phyloP scores from a whole-genome alignment of 1,140 invertebrate species.

The Archegozetes longisetosus region DNA sequence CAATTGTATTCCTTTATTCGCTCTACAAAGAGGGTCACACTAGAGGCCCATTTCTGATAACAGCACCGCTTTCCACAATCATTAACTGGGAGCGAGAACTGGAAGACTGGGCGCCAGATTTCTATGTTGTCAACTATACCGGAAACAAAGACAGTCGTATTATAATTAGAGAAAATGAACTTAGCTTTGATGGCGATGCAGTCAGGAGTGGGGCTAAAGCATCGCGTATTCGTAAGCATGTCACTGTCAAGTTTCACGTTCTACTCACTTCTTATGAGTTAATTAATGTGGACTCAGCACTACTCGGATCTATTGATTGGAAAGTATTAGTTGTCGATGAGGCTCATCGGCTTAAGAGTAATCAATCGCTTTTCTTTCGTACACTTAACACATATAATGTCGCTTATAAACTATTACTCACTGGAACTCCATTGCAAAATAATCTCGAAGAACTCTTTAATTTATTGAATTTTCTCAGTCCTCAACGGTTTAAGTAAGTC shows the following conservation, averaged over 20 bases:
- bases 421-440: conserved; percentile 97
- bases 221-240: conserved; percentile 51
- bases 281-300: conserved; percentile 89
- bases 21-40: conserved; percentile 97
- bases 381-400: conserved; percentile 84
- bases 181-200: conserved; percentile 90
- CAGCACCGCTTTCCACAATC: conserved; percentile 92
- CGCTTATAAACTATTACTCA: conserved; percentile 86
- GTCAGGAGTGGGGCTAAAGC: conserved; percentile 65
- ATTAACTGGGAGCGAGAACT: conserved; percentile 99
- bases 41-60: conserved; percentile 88
- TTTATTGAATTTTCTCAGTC: conserved; percentile 91
- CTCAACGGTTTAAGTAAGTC: conserved; percentile 50
- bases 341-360: conserved; percentile 95
- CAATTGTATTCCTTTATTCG: conserved; percentile 93
- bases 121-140: conserved; percentile 97
- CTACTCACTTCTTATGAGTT: conserved; percentile 95
- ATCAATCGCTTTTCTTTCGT: conserved; percentile 98
- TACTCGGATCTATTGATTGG: conserved; percentile 97
- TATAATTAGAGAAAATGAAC: conserved; percentile 89
- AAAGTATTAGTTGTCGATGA: conserved; percentile 96
- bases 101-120: conserved; percentile 98
- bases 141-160: conserved; percentile 88
- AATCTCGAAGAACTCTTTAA: conserved; percentile 99
- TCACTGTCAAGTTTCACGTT: conserved; percentile 91